Conservation (phyloP, 2,797 vertebrate species). For the Tadarida brasiliensis region DNA sequence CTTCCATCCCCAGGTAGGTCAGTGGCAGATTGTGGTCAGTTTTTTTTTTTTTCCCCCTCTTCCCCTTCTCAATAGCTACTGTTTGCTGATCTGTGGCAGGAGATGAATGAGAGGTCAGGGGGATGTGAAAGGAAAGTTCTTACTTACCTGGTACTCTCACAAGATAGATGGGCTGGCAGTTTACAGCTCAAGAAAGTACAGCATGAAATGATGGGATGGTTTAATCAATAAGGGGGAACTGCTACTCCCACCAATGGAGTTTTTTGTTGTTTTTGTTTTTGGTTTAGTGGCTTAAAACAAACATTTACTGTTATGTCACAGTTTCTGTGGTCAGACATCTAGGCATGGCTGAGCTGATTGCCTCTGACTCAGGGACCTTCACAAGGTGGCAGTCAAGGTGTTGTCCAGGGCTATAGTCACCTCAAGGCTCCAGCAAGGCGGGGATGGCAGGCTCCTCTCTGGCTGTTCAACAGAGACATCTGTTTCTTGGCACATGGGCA, state of each 20-base stretch:
- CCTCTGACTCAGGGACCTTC: not conserved
- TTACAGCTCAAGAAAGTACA: not conserved
- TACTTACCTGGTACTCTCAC: not conserved
- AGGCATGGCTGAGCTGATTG: not conserved
- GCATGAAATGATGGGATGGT: not conserved
- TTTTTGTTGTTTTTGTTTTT: not conserved
- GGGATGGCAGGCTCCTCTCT: not conserved
- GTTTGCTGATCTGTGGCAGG: not conserved
- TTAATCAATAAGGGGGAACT: not conserved
- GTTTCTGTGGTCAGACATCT: not conserved
- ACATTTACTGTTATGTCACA: not conserved
- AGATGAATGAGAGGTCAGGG: not conserved
- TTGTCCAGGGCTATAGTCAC: not conserved
- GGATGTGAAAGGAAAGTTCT: not conserved
- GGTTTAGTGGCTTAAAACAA: not conserved
- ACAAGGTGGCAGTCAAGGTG: not conserved
- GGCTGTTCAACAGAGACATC: not conserved
- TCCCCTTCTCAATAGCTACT: not conserved
- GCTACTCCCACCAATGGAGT: not conserved
- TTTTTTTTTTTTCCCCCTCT: not conserved
- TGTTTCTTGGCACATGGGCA: not conserved
- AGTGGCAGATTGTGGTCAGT: not conserved
- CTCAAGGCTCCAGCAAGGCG: not conserved
- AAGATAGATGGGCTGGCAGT: not conserved
- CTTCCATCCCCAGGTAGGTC: not conserved